phyloP scores from a whole-genome alignment of 2,888 invertebrate genomes.

The Mylabris sibirica region DNA sequence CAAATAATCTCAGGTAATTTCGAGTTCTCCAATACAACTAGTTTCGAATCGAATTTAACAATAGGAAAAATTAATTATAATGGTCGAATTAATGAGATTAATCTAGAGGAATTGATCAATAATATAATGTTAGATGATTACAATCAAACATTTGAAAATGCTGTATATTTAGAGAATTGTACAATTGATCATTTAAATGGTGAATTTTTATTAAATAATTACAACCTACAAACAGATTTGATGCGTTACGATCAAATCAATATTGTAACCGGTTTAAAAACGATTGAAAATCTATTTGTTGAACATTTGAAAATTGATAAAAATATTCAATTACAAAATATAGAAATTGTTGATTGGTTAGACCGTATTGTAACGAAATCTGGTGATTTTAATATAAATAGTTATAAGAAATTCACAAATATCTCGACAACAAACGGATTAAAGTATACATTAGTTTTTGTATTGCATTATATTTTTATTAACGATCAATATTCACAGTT shows the following conservation, averaged over 20 bases:
- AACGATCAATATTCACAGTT: constrained; percentile 19
- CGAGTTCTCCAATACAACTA: constrained; percentile 58
- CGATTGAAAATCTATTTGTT: constrained; percentile 55
- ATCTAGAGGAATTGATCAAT: constrained; percentile 59
- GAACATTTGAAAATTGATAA: constrained; percentile 55
- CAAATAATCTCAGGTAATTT: constrained; percentile 62
- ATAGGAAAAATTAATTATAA: constrained; percentile 52
- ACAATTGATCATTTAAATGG: constrained; percentile 45
- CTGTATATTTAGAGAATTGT: constrained; percentile 47
- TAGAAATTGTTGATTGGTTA: constrained; percentile 63
- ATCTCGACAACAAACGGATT: constrained; percentile 59
- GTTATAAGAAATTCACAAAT: constrained; percentile 60
- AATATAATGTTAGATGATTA: constrained; percentile 59
- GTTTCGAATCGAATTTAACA: constrained; percentile 55
- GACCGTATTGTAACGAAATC: constrained; percentile 58
- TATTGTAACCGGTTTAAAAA: constrained; percentile 61
- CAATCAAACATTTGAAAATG: constrained; percentile 59
- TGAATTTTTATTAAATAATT: constrained; percentile 61
- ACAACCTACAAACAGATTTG: constrained; percentile 64
- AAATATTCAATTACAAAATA: constrained; percentile 57
- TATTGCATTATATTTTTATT: background rate
- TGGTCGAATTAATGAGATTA: constrained; percentile 54
- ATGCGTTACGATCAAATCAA: constrained; percentile 60
- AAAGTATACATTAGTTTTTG: constrained; percentile 37
- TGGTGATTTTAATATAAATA: constrained; percentile 60